Base-by-base conservation (phyloP, 2,888 invertebrate species). In the Hofmannophila pseudospretella region DNA sequence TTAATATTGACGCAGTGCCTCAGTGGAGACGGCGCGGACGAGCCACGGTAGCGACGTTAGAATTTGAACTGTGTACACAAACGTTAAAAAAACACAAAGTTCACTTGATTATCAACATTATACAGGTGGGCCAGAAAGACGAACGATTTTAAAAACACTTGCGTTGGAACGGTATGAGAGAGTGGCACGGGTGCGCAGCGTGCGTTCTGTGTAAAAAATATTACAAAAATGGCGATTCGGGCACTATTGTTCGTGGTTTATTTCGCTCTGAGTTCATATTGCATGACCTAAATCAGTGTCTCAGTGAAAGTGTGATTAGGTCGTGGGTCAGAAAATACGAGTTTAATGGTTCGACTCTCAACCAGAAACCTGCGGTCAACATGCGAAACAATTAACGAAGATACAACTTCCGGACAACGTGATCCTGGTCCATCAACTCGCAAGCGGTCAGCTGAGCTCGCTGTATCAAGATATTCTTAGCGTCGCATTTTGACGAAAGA, bases 401-500 rank as follows among this genome's bases (percentile, higher is more conserved):
- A n/a, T n/a, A n/a, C n/a, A n/a, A n/a, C n/a, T n/a, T 44, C 39
- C 3, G 39, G 39, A 27, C 44, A 34, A 32, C 35, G 38, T 31
- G 22, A 45, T 45, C 45, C 46, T 34, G 38, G 26, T 25, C 38
- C 25, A 39, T 45, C 49, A 9, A 44, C 45, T 38, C 49, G 49
- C 30, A 49, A 49, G 42, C 41, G 49, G 31, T 48, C 48, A 44
- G 42, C 44, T 26, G 42, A 45, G 25, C 41, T 49, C 9, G 36
- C 16, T 11, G 23, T 47, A 42, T 42, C 44, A 30, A 43, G 46
- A 38, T 47, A 47, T 37, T 38, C 44, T 32, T 46, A 47, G 32
- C 41, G 41, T 30, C 43, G 48, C n/a, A 51, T 48, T 45, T 44
- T 45, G 36, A 20, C n/a, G 16, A 32, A 36, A 41, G 45, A 52